Evolutionary conservation across 23 tunicate genomes (phyloP).

Genomic region (Ascidia mentula): DNA sequence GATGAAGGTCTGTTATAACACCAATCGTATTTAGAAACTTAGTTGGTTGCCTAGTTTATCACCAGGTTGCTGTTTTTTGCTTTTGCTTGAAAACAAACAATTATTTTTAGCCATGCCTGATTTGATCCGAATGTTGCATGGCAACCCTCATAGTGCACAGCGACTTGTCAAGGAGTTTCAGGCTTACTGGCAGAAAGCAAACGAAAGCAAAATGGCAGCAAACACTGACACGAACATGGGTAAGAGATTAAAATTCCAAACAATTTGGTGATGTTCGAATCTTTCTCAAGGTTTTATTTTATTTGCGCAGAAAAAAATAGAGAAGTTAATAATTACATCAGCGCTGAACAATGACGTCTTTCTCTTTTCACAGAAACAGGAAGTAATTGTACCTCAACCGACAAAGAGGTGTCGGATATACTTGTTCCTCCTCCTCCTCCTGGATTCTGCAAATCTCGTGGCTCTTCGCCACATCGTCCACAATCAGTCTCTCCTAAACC

Average conservation of each 20-base stretch:
- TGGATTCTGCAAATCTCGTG: background rate
- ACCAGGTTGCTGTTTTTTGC: too few relatives aligned
- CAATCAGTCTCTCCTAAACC: background rate
- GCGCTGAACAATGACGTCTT: too few relatives aligned
- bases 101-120: conserved; percentile 72
- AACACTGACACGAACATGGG: too few relatives aligned
- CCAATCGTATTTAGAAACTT: too few relatives aligned
- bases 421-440: background rate
- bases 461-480: background rate
- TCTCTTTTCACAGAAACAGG: background rate
- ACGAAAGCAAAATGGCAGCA: conserved; percentile 3
- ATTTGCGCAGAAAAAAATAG: too few relatives aligned
- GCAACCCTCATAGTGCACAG: conserved; percentile 68
- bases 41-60: too few relatives aligned
- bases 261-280: too few relatives aligned
- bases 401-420: background rate
- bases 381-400: background rate
- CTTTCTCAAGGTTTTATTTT: too few relatives aligned
- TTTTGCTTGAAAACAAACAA: too few relatives aligned
- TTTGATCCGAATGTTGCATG: conserved; percentile 76
- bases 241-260: too few relatives aligned
- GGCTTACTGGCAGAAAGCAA: conserved; percentile 60
- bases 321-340: too few relatives aligned
- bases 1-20: background rate
- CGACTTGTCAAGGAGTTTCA: conserved; percentile 69